Base-by-base conservation (phyloP, 2,113 vertebrate species). In the Elgaria multicarinata region DNA sequence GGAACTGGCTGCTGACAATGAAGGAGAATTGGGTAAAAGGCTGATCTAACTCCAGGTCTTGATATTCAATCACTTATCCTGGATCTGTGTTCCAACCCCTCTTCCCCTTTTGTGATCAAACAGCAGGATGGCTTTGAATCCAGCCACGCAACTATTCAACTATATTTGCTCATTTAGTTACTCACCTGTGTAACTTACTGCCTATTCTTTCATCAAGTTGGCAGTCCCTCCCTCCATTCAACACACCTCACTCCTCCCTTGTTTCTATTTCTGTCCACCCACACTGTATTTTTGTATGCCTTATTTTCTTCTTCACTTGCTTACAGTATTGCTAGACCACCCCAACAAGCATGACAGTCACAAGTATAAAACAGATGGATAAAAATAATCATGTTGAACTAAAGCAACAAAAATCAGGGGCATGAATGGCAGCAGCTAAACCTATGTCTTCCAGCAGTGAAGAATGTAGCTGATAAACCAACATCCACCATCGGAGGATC, bases 1-100 rank as follows among this genome's bases (percentile, higher is more conserved):
- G 97, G 97, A 87, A 97, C 95, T 24, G 96, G 97, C 97, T 97
- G 97, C 82, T 95, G 94, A 95, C 95, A 96, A 96, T 90, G 96
- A 94, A 97, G 95, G 92, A 96, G 88, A 96, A 89, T 2, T 24
- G 93, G 83, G 89, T 96, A 96, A 69, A 95, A 92, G 94, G 94
- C 91, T 94, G 90, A 92, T 93, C 71, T 86, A 84, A 69, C 81
- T 77, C 90, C 79, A 66, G 80, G 69, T 71, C 0, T 0, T 0
- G 1, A n/a, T 6, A 74, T 53, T 83, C 71, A 89, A 31, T 89
- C 42, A 77, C 66, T 84, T 76, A 77, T 84, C n/a, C 58, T 77
- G 58, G 44, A 18, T 42, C 26, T 71, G 8, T 28, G 10, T 53
- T 84, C 58, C 58, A 84, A 66, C 14, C 83, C 36, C 80, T 20